Conservation (phyloP, 2,797 vertebrate species). For the Phrynocephalus guinanensis region DNA sequence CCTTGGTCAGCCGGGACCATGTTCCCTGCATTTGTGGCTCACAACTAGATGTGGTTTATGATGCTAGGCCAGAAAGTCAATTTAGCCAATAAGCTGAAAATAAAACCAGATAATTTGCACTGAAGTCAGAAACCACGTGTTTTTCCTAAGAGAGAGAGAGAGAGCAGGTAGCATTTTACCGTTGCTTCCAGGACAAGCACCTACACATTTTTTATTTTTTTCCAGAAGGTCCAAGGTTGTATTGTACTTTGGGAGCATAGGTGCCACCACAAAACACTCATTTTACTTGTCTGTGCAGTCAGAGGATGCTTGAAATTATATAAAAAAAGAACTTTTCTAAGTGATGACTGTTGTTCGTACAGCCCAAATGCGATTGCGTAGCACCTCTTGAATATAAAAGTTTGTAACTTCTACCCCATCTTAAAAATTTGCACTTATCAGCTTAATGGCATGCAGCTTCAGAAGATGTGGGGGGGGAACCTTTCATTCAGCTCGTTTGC, state of each 20-base stretch:
- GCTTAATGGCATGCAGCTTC: fast-evolving
- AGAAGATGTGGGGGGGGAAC: background rate
- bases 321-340: too few relatives aligned
- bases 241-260: too few relatives aligned
- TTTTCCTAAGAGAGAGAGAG: background rate
- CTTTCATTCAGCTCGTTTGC: background rate
- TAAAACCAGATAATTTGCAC: fast-evolving
- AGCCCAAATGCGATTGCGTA: too few relatives aligned
- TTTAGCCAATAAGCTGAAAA: background rate
- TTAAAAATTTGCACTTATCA: background rate
- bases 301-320: too few relatives aligned
- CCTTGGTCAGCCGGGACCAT: background rate
- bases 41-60: background rate
- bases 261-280: too few relatives aligned
- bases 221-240: too few relatives aligned
- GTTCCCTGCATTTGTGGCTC: background rate
- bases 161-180: constrained; percentile 14
- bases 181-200: background rate
- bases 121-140: background rate
- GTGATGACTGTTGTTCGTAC: too few relatives aligned
- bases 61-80: background rate
- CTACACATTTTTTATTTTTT: too few relatives aligned
- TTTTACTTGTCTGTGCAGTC: too few relatives aligned
- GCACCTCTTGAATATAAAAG: background rate
- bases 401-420: background rate